phyloP scores from a whole-genome alignment of 2,888 invertebrate species.

The Pristionchus fissidentatus region DNA sequence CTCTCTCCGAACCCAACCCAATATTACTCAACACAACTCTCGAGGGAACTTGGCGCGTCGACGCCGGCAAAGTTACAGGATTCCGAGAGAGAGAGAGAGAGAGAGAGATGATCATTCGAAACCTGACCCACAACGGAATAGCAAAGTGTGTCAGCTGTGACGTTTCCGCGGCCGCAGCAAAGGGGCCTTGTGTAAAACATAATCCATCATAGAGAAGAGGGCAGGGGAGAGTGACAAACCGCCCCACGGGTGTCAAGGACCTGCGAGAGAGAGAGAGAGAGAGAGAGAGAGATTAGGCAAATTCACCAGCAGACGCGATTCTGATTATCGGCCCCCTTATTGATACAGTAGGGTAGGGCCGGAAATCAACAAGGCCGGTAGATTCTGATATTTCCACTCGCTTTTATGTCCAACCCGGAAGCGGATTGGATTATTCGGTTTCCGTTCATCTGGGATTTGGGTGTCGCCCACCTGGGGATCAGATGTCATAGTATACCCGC shows the following conservation, averaged over 20 bases:
- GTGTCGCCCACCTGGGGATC: not conserved
- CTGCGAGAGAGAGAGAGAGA: not conserved
- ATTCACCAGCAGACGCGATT: too few species aligned
- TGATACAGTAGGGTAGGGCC: too few species aligned
- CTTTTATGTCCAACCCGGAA: too few species aligned
- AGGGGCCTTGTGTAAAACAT: constrained; percentile 29
- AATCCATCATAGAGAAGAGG: constrained; percentile 29
- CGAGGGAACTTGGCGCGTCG: too few species aligned
- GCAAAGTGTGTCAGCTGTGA: constrained; percentile 16
- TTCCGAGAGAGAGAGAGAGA: not conserved
- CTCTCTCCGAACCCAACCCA: too few species aligned
- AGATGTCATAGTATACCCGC: not conserved
- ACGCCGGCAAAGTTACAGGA: not conserved
- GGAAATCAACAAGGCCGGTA: too few species aligned
- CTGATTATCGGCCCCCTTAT: not conserved
- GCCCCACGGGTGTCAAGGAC: constrained; percentile 5
- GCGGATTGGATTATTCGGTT: too few species aligned
- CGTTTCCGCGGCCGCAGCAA: not conserved
- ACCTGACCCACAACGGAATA: too few species aligned
- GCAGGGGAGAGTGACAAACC: constrained; percentile 16
- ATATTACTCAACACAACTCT: too few species aligned
- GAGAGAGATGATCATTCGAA: too few species aligned
- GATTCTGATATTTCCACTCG: too few species aligned
- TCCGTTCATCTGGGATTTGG: too few species aligned
- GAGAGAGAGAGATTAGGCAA: not conserved